phyloP scores from a whole-genome alignment of 2,888 invertebrate genomes.

The Chloromyia formosa region DNA sequence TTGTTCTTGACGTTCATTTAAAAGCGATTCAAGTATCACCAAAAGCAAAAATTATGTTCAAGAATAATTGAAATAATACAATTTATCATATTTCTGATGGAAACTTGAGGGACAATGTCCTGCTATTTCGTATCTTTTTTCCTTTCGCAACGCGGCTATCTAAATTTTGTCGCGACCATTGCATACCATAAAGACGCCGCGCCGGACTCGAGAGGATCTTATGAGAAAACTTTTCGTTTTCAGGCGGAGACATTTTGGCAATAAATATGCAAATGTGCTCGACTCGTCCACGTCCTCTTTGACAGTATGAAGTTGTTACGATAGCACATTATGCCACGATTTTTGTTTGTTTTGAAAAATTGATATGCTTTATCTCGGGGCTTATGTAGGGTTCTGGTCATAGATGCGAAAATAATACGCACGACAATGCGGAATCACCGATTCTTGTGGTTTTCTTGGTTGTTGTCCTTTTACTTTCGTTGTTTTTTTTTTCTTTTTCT shows the following conservation, averaged over 20 bases:
- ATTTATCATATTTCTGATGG: constrained; percentile 18
- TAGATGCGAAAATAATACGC: constrained; percentile 1
- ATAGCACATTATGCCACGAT: constrained; percentile 9
- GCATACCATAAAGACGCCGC: too few species aligned
- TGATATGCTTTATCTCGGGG: too few species aligned
- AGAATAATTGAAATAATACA: constrained; percentile 14
- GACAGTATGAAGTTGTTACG: constrained; percentile 17
- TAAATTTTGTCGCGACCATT: too few species aligned
- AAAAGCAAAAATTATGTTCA: constrained; percentile 16
- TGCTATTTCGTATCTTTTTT: too few species aligned
- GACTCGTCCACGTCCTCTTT: background rate
- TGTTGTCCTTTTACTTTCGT: too few species aligned
- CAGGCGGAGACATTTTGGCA: constrained; percentile 2
- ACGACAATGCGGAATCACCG: background rate
- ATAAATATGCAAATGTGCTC: constrained; percentile 26
- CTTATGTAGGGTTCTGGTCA: background rate
- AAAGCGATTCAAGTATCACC: constrained; percentile 11
- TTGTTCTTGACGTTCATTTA: too few species aligned
- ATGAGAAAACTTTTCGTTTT: constrained; percentile 25
- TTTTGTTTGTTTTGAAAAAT: constrained; percentile 29
- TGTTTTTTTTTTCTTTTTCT: background rate
- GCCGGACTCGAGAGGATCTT: background rate
- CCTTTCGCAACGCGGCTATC: background rate
- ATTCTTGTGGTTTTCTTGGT: too few species aligned
- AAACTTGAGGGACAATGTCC: constrained; percentile 13